Conservation (phyloP, 1,140 invertebrate genomes). For the Hylaeus anthracinus region DNA sequence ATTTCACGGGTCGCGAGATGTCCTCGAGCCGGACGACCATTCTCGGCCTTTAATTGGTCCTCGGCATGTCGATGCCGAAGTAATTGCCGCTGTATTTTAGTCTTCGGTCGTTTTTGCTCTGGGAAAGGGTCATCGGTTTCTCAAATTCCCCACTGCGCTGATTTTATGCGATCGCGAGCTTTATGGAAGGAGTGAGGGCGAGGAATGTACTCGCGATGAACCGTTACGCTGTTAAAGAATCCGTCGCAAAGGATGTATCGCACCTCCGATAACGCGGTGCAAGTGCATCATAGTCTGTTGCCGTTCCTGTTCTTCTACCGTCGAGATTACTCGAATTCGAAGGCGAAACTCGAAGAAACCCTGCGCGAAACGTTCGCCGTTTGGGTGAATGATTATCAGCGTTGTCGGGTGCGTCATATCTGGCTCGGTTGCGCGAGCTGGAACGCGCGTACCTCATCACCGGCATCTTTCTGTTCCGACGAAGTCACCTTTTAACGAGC, state of each 20-base stretch:
- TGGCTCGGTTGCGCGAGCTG: background rate
- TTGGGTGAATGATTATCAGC: background rate
- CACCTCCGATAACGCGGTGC: too few relatives aligned
- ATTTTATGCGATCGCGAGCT: background rate
- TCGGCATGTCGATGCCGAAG: slow-evolving; percentile 24
- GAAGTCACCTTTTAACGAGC: slow-evolving; percentile 60
- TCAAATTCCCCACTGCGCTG: background rate
- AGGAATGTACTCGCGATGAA: too few relatives aligned
- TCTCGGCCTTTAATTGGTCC: slow-evolving; percentile 39
- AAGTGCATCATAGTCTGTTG: too few relatives aligned
- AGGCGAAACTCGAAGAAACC: background rate
- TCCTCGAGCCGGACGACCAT: background rate
- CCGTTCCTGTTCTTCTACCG: too few relatives aligned
- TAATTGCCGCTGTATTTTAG: slow-evolving; percentile 44
- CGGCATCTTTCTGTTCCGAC: slow-evolving; percentile 45
- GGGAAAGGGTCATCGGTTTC: background rate
- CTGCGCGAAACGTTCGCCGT: background rate
- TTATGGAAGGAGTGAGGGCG: too few relatives aligned
- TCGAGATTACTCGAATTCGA: too few relatives aligned
- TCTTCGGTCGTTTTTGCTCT: slow-evolving; percentile 4
- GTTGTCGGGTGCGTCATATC: background rate
- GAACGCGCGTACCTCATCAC: slow-evolving; percentile 40
- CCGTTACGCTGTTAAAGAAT: too few relatives aligned
- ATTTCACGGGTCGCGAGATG: slow-evolving; percentile 58
- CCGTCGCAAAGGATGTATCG: too few relatives aligned